Conservation (phyloP, 2,888 invertebrate species). For the Sarcophaga rosellei region DNA sequence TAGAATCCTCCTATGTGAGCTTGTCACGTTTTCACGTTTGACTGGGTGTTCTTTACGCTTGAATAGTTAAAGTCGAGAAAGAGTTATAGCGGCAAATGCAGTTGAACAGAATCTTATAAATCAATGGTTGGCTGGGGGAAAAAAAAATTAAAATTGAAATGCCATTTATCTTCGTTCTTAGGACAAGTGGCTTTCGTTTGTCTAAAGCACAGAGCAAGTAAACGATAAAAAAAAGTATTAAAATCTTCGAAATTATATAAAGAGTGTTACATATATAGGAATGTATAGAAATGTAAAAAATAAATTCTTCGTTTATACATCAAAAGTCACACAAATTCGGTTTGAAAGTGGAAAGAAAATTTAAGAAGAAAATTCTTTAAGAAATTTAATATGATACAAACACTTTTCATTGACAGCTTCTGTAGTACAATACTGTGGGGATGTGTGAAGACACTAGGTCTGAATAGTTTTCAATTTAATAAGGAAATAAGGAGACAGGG, state of each 20-base stretch:
- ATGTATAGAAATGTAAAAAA: slow-evolving; percentile 9
- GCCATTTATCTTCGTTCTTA: slow-evolving; percentile 57
- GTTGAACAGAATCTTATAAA: slow-evolving; percentile 45
- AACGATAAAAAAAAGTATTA: slow-evolving; percentile 2
- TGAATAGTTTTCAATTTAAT: no score
- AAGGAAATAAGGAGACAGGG: no score
- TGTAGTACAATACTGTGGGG: no score
- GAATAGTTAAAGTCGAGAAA: slow-evolving; percentile 24
- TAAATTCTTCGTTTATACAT: neutral
- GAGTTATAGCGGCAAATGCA: slow-evolving; percentile 11
- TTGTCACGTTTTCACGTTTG: slow-evolving; percentile 49
- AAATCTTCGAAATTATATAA: neutral
- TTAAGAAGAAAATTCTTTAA: slow-evolving; percentile 5
- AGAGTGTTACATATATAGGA: neutral
- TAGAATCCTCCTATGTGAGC: neutral
- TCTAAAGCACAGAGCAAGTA: slow-evolving; percentile 5
- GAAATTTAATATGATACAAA: no score
- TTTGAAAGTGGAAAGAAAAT: neutral
- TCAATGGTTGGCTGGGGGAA: slow-evolving; percentile 37
- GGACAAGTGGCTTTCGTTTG: slow-evolving; percentile 42
- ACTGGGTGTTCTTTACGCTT: slow-evolving; percentile 38
- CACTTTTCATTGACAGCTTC: no score
- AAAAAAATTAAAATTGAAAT: slow-evolving; percentile 47
- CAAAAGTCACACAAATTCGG: neutral
- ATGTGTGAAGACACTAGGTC: no score